These are phyloP conservation scores for Pseudachorutes palmiensis DNA, from an alignment of 1,140 invertebrate species.

Conservation along the genomic window DNA sequence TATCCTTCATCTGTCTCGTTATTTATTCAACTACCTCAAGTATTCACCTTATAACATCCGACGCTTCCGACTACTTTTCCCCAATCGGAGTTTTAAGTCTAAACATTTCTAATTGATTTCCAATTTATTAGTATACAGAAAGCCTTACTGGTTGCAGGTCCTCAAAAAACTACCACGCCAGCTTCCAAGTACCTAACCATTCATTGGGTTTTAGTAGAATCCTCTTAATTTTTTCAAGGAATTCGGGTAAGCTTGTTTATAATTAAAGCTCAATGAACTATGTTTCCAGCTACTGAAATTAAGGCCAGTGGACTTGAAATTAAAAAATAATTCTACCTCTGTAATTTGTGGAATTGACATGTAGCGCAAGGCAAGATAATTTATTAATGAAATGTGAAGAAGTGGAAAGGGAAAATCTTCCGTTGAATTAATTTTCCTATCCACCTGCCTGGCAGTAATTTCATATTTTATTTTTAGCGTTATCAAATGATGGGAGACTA, in stretches of 20 bases:
- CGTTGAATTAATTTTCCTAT: neutral
- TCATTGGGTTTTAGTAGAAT: neutral
- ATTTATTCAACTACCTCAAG: neutral
- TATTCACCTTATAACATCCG: neutral
- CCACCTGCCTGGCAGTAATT: neutral
- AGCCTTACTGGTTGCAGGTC: neutral
- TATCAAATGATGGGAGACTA: no score
- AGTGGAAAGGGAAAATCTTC: slow-evolving; percentile 7
- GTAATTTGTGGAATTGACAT: neutral
- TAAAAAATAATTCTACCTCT: neutral
- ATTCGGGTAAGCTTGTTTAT: no score
- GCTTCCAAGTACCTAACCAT: neutral
- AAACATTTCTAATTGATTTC: neutral
- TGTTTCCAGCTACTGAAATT: no score
- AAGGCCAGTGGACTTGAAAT: neutral
- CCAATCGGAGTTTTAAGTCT: neutral
- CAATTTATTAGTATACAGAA: neutral
- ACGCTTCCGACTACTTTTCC: neutral
- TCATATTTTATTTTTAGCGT: neutral
- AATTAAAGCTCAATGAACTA: no score
- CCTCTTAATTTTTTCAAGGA: neutral
- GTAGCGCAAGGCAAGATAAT: neutral
- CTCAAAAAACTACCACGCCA: neutral
- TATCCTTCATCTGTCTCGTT: neutral
- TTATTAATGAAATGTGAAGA: slow-evolving; percentile 13